A percentile compares a stretch with the other conserved stretches of the same genome.
These are phyloP conservation scores for Calyptomena viridis DNA, from an alignment of 2,113 vertebrate species.

Conservation along the genomic window DNA sequence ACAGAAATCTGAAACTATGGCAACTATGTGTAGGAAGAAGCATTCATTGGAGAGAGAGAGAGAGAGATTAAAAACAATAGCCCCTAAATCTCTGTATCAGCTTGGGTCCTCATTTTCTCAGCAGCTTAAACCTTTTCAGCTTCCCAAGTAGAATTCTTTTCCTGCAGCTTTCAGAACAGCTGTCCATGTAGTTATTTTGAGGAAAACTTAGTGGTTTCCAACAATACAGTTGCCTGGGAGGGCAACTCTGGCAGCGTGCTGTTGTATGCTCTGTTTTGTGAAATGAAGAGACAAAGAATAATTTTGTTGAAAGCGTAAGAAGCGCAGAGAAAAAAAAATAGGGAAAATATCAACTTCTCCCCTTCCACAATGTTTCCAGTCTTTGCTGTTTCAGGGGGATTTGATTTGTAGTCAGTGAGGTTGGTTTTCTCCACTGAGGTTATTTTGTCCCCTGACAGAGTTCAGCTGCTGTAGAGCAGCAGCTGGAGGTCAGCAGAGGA, in stretches of 20 bases:
- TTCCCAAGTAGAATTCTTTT: background rate
- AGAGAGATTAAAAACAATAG: conserved; percentile 38
- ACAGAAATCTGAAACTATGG: conserved; percentile 59
- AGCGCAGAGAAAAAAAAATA: background rate
- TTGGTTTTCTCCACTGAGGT: background rate
- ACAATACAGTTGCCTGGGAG: background rate
- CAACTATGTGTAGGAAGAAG: conserved; percentile 31
- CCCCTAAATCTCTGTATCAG: conserved; percentile 1
- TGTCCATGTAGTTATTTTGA: background rate
- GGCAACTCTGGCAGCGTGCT: background rate
- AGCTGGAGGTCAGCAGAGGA: background rate
- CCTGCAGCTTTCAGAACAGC: background rate
- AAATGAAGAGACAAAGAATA: background rate
- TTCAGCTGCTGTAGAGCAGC: background rate
- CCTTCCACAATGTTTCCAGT: background rate
- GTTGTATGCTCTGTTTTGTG: background rate
- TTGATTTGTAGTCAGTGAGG: background rate
- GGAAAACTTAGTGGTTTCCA: background rate
- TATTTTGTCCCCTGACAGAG: background rate
- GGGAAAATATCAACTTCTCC: background rate
- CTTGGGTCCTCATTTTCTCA: conserved; percentile 43
- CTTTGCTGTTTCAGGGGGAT: background rate
- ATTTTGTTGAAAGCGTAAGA: background rate
- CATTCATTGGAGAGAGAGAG: background rate
- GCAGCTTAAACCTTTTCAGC: conserved; percentile 11